Conservation (phyloP, 2,113 vertebrate species). For the Myotis davidii region DNA sequence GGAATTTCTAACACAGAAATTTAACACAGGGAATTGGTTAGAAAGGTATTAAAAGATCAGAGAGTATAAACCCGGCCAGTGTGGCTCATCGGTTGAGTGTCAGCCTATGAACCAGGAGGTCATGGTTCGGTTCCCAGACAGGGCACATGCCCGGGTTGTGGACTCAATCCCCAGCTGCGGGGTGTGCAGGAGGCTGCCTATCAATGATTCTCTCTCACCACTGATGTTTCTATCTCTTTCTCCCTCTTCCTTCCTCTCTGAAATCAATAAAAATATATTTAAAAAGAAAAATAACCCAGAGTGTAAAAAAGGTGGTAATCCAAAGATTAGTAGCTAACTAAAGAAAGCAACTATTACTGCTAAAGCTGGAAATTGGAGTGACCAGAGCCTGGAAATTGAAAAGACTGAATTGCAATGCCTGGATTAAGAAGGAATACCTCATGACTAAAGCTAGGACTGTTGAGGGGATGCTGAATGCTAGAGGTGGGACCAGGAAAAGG, state of each 20-base stretch:
- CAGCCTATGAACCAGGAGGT: too few relatives aligned
- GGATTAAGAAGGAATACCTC: background rate
- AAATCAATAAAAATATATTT: too few relatives aligned
- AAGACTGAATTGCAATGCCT: background rate
- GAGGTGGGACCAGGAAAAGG: background rate
- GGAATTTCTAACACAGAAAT: conserved; percentile 27
- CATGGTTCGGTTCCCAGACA: too few relatives aligned
- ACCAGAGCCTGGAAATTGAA: background rate
- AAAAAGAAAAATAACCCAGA: too few relatives aligned
- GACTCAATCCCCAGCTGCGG: too few relatives aligned
- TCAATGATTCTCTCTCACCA: too few relatives aligned
- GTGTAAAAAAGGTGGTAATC: background rate
- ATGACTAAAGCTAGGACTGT: background rate
- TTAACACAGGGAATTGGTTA: background rate
- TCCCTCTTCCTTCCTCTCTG: too few relatives aligned
- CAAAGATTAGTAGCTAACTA: background rate
- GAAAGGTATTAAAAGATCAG: background rate
- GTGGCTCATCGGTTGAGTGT: too few relatives aligned
- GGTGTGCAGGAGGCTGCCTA: too few relatives aligned
- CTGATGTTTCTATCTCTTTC: too few relatives aligned
- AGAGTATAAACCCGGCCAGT: background rate
- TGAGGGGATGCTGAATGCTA: background rate
- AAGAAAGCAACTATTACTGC: background rate
- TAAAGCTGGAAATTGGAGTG: background rate
- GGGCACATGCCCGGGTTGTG: too few relatives aligned